A percentile compares a stretch with the other conserved stretches of the same genome.
These are phyloP conservation scores for Bergia puertoricense DNA, from an alignment of 92 coral and sea anemone species.

Conservation along the genomic window DNA sequence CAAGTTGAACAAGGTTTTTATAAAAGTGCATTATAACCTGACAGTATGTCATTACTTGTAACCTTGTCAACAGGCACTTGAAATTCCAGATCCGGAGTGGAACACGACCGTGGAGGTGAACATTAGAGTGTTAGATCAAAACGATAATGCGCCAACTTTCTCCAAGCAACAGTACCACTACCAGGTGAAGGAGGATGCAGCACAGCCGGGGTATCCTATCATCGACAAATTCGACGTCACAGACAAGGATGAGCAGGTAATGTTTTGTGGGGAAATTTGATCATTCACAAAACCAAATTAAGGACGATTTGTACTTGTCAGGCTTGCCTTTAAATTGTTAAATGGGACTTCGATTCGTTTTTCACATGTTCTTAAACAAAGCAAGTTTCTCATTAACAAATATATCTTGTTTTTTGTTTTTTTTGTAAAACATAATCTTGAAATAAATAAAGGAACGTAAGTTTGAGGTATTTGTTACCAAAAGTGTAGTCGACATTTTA, in stretches of 20 bases:
- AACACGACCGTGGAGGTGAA: slow-evolving; percentile 76
- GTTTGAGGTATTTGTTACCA: neutral
- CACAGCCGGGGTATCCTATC: slow-evolving; percentile 74
- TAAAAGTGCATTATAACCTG: neutral
- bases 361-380: no score
- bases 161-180: slow-evolving; percentile 52
- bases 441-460: no score
- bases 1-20: no score
- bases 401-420: no score
- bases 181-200: slow-evolving; percentile 69
- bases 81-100: slow-evolving; percentile 77
- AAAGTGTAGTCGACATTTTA: neutral
- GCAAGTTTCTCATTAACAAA: no score
- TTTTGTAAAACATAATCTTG: no score
- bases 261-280: neutral
- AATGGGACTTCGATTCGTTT: no score
- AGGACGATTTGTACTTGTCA: neutral
- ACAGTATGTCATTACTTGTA: neutral
- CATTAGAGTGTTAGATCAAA: slow-evolving; percentile 76
- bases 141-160: slow-evolving; percentile 83
- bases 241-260: slow-evolving; percentile 82
- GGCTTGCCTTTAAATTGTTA: no score
- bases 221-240: slow-evolving; percentile 77
- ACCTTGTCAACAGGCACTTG: slow-evolving; percentile 70
- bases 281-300: neutral